Base-by-base conservation (phyloP, 2,888 invertebrate genomes). In the Petrolisthes cinctipes region DNA sequence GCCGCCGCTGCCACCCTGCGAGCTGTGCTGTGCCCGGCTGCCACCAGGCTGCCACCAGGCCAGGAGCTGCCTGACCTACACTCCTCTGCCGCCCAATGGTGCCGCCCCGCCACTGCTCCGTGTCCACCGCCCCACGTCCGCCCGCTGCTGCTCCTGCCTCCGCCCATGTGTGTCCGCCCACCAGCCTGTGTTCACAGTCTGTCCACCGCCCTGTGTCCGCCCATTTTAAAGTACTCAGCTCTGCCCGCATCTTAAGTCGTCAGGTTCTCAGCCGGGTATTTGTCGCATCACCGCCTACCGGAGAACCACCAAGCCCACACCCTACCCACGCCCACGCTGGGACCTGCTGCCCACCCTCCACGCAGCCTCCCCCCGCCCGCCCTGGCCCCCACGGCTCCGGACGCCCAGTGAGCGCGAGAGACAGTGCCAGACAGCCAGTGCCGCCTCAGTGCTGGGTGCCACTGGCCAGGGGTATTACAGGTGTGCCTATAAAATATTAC, bases 111-210 rank as follows among this genome's bases (percentile, higher is more conserved):
- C 86, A 66, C 53, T 78, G 7, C 17, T 85, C 23, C 53, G 80
- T 85, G 86, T 83, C 73, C 83, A 82, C 86, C 56, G 79, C 76
- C 83, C 79, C 87, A 71, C 84, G 71, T 57, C 81, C 73, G 56
- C 83, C 83, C 56, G 83, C 87, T 84, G 87, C 87, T 80, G 87
- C 87, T 84, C 83, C 71, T 83, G 83, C 83, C 78, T 83, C 83
- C 83, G 83, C 87, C 87, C 83, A 17, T 87, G 84, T 87, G 83
- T 81, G 80, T 87, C 83, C 80, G 87, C 87, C 87, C 87, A 87
- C 87, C 87, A 87, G 87, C 87, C 87, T 87, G 87, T 87, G 87
- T 87, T 87, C 87, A 87, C 87, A 87, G 87, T 86, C 85, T 80
- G 86, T 81, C 86, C 86, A 82, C 86, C 73, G 75, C 83, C 87